Conservation (phyloP, 2,113 vertebrate genomes). For the Sebastes schlegelii region DNA sequence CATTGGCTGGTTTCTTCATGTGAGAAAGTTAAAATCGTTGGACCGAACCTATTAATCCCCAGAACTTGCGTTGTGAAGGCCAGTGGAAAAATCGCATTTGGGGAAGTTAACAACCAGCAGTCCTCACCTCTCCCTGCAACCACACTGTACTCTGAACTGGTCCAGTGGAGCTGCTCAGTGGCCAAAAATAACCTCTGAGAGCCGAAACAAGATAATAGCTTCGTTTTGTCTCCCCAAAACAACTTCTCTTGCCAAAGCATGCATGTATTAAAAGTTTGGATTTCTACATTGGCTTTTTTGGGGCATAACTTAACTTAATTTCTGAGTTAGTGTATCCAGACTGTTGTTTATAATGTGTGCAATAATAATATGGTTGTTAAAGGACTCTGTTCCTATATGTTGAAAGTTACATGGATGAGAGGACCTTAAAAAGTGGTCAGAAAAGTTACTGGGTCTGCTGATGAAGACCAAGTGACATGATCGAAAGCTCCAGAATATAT, state of each 20-base stretch:
- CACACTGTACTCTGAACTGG: conserved; percentile 23
- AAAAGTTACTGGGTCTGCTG: no score
- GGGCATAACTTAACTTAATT: background rate
- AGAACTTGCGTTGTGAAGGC: conserved; percentile 5
- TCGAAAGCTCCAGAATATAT: no score
- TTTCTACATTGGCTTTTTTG: background rate
- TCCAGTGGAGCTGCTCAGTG: conserved; percentile 28
- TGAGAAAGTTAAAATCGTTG: conserved; percentile 14
- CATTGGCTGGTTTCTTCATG: background rate
- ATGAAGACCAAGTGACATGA: no score
- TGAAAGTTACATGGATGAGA: background rate
- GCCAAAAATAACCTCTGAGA: conserved; percentile 58
- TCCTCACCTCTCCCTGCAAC: conserved; percentile 7
- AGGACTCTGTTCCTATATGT: background rate
- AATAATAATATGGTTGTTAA: background rate
- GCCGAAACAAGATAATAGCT: conserved; percentile 58
- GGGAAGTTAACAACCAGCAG: conserved; percentile 27
- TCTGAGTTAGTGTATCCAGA: background rate
- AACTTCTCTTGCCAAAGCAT: conserved; percentile 34
- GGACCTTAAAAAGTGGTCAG: no score
- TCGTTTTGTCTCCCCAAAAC: conserved; percentile 44
- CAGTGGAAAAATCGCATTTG: conserved; percentile 41
- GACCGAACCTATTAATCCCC: conserved; percentile 23
- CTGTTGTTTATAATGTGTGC: background rate
- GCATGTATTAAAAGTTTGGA: conserved; percentile 26